Evolutionary conservation across 92 coral and sea anemone species (phyloP).

Genomic region (Galaxea fascicularis): DNA sequence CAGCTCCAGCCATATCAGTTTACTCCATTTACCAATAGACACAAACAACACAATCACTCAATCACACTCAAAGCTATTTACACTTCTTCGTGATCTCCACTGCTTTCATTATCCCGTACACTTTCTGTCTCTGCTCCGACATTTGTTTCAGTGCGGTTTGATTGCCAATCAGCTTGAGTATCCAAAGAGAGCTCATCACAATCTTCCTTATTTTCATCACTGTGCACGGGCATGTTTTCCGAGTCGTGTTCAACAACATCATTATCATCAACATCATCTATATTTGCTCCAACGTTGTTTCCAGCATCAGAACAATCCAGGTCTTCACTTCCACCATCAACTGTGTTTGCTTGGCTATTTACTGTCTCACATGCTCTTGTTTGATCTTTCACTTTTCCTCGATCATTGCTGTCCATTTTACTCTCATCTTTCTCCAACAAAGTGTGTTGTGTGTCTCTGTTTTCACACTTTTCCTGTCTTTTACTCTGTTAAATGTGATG

Average conservation of each 20-base stretch:
- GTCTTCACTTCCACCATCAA: neutral
- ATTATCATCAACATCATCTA: neutral
- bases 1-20: neutral
- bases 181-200: neutral
- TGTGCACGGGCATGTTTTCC: neutral
- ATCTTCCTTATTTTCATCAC: neutral
- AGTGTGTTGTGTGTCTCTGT: neutral
- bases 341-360: neutral
- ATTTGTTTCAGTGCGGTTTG: neutral
- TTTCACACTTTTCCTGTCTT: conserved; percentile 7
- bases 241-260: conserved; percentile 12
- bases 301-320: neutral
- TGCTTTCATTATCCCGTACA: neutral
- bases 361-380: neutral
- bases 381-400: neutral
- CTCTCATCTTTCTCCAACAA: neutral
- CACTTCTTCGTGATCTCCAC: neutral
- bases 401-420: neutral
- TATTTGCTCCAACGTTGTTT: neutral
- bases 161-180: neutral
- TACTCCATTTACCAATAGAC: neutral
- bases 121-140: neutral
- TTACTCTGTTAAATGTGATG: neutral
- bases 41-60: neutral
- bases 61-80: neutral